A percentile compares a stretch with the other conserved stretches of the same genome.
These are phyloP conservation scores for Myotis yumanensis DNA, from an alignment of 2,113 vertebrate species.

Conservation along the genomic window DNA sequence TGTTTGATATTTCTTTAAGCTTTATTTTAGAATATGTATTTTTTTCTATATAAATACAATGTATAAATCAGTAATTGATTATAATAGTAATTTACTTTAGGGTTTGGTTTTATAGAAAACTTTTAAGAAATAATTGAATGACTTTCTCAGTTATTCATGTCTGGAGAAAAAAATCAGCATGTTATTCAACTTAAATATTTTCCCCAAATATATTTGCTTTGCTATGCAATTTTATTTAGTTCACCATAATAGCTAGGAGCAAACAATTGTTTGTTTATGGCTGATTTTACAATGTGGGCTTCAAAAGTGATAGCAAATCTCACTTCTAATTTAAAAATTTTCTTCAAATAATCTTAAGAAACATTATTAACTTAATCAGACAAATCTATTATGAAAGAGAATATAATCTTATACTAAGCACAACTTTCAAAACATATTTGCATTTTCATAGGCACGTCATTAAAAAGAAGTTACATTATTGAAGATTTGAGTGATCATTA, in stretches of 20 bases:
- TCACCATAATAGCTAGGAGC: background rate
- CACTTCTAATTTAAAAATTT: background rate
- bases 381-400: background rate
- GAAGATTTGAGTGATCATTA: background rate
- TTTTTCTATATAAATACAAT: background rate
- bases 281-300: background rate
- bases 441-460: background rate
- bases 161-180: background rate
- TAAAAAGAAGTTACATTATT: background rate
- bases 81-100: background rate
- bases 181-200: background rate
- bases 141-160: background rate
- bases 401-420: background rate
- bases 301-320: background rate
- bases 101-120: background rate
- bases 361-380: background rate
- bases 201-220: background rate
- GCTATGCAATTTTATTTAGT: background rate
- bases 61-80: background rate
- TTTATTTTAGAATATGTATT: background rate
- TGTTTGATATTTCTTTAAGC: background rate
- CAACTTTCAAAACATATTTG: background rate
- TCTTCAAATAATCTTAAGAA: background rate
- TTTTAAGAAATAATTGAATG: background rate
- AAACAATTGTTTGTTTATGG: background rate